phyloP scores from a whole-genome alignment of 2,888 invertebrate species.

The Eristalis tenax region DNA sequence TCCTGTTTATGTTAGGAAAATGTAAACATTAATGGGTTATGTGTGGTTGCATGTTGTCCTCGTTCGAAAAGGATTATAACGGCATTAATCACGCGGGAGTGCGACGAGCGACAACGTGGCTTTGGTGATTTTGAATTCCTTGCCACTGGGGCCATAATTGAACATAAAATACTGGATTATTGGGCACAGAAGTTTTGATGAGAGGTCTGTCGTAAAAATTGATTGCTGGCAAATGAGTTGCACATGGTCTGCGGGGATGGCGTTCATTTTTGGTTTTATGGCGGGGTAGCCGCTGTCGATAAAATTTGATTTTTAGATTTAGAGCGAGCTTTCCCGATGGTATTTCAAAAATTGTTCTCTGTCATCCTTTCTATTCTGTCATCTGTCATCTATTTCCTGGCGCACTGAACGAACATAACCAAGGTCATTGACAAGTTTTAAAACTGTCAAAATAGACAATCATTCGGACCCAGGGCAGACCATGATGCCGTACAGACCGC shows the following conservation, averaged over 20 bases:
- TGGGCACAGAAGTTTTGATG: neutral
- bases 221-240: neutral
- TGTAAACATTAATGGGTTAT: conserved; percentile 63
- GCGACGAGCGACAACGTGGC: neutral
- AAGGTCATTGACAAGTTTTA: too few species aligned
- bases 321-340: too few species aligned
- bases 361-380: too few species aligned
- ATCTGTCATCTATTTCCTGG: too few species aligned
- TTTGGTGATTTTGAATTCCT: neutral
- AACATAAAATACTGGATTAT: neutral
- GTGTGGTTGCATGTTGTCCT: conserved; percentile 39
- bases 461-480: too few species aligned
- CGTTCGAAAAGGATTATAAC: conserved; percentile 50
- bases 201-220: neutral
- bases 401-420: too few species aligned
- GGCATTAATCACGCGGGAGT: conserved; percentile 39
- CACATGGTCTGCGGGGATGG: neutral
- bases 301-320: too few species aligned
- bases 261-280: too few species aligned
- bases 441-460: too few species aligned
- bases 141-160: neutral
- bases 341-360: too few species aligned
- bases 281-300: too few species aligned
- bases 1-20: conserved; percentile 62
- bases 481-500: too few species aligned